Conservation (phyloP, 2,888 invertebrate genomes). For the Aelia acuminata region DNA sequence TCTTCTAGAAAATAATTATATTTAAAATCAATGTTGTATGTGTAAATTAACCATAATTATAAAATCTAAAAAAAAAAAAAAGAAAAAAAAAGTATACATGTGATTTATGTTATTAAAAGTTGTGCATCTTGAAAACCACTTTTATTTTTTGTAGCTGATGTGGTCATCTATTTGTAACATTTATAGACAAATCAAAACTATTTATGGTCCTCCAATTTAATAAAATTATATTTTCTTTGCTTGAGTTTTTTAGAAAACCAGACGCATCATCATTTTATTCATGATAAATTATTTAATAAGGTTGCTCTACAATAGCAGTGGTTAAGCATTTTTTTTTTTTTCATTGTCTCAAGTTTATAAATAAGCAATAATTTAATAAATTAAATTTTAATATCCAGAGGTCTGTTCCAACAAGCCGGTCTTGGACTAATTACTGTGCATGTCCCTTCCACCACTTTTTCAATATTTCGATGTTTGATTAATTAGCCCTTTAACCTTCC, state of each 20-base stretch:
- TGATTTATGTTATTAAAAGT: constrained; percentile 17
- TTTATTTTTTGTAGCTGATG: constrained; percentile 41
- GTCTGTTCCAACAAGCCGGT: too few relatives aligned
- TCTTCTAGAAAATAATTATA: constrained; percentile 36
- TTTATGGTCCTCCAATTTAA: constrained; percentile 49
- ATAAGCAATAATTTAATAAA: too few relatives aligned
- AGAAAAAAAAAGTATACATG: constrained; percentile 38
- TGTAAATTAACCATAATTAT: constrained; percentile 14
- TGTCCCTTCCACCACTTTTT: too few relatives aligned
- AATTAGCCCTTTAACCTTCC: too few relatives aligned
- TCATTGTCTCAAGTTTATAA: too few relatives aligned
- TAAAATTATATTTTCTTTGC: constrained; percentile 59
- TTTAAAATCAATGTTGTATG: constrained; percentile 28
- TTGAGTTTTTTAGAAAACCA: constrained; percentile 53
- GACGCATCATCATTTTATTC: background rate
- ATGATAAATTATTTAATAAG: background rate
- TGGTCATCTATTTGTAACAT: constrained; percentile 28
- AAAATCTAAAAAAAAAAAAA: background rate
- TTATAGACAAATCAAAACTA: constrained; percentile 28
- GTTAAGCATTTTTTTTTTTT: background rate
- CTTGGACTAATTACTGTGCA: too few relatives aligned
- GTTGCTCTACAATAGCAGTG: background rate
- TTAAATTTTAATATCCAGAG: too few relatives aligned
- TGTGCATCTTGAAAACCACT: constrained; percentile 20
- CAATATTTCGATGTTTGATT: too few relatives aligned